Percentiles rank a stretch among this genome's conserved stretches.
Conservation (phyloP, 2,797 vertebrate species). For the Catostomus latipinnis region DNA sequence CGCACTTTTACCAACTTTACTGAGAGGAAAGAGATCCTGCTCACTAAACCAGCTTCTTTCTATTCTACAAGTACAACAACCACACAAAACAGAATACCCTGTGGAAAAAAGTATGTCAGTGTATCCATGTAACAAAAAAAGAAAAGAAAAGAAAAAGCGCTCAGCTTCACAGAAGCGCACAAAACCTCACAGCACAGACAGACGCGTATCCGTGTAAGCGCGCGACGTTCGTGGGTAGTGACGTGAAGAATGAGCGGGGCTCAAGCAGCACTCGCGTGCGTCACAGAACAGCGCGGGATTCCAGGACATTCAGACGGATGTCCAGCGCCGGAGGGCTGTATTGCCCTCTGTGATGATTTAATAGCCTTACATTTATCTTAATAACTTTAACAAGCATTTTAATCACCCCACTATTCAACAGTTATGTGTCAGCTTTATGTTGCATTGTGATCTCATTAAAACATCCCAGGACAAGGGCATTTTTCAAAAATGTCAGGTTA, state of each 20-base stretch:
- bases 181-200: slow-evolving; percentile 5
- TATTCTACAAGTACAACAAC: neutral
- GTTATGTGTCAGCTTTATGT: neutral
- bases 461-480: no score
- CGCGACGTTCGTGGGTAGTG: slow-evolving; percentile 24
- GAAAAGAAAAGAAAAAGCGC: neutral
- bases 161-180: neutral
- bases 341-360: neutral
- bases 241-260: slow-evolving; percentile 35
- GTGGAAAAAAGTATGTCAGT: neutral
- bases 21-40: neutral
- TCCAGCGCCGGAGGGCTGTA: neutral
- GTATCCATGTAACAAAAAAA: neutral
- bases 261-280: slow-evolving; percentile 3
- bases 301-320: neutral
- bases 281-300: slow-evolving; percentile 25
- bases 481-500: no score
- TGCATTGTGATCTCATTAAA: no score
- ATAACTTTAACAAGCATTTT: neutral
- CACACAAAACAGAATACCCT: neutral
- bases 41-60: neutral
- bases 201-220: slow-evolving; percentile 10
- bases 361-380: neutral
- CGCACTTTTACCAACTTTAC: slow-evolving; percentile 28
- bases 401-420: neutral